Conservation (phyloP, 2,113 vertebrate species). For the Callorhinus ursinus region DNA sequence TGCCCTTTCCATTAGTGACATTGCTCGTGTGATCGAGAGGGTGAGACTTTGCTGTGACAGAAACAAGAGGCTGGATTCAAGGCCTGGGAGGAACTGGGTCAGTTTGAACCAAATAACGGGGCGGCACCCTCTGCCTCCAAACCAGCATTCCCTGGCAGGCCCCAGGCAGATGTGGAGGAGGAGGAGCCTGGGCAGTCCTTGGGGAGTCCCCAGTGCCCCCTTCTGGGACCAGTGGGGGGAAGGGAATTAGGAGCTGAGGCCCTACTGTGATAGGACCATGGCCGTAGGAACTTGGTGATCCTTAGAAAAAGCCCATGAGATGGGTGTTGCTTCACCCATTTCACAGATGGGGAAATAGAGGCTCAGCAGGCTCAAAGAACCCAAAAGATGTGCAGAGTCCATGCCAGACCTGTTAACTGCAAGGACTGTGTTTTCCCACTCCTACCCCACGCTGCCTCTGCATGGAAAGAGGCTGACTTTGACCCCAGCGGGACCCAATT, state of each 20-base stretch:
- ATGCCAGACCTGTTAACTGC: neutral
- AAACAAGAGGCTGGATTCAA: neutral
- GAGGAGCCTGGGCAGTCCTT: fast-evolving
- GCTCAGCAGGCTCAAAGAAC: neutral
- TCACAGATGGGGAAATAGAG: neutral
- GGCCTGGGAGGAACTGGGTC: neutral
- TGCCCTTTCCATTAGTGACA: neutral
- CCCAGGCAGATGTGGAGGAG: neutral
- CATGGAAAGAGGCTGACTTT: neutral
- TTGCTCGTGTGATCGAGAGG: neutral
- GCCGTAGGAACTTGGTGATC: neutral
- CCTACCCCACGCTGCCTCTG: fast-evolving
- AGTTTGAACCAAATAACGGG: neutral
- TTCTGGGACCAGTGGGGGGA: neutral
- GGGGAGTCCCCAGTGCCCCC: neutral
- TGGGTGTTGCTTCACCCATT: neutral
- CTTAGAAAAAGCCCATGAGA: neutral
- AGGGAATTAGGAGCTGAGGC: neutral
- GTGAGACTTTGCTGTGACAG: neutral
- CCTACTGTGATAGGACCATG: neutral
- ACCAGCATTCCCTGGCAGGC: fast-evolving
- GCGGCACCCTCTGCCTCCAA: neutral
- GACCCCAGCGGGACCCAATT: neutral
- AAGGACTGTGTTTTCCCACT: neutral
- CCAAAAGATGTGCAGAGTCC: neutral